Percentiles rank a stretch among this genome's conserved stretches.
phyloP scores from a whole-genome alignment of 2,888 invertebrate species.

The Lochmaea capreae region DNA sequence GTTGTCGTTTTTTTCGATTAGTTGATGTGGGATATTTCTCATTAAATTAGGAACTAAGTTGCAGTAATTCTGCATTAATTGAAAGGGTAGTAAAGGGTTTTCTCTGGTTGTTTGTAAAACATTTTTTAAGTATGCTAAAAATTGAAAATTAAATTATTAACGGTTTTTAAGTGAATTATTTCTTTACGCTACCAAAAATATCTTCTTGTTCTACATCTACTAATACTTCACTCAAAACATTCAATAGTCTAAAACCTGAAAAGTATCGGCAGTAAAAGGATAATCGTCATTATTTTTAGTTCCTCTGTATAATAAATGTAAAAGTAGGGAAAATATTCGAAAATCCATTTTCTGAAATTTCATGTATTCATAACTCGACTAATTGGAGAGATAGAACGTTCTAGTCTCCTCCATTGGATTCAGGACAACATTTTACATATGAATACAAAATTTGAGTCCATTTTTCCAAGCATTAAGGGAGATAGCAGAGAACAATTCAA shows the following conservation, averaged over 20 bases:
- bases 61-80: conserved; percentile 45
- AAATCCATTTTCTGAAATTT: no score
- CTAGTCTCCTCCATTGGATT: no score
- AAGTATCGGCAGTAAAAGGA: no score
- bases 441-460: no score
- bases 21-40: conserved; percentile 9
- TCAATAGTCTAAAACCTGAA: neutral
- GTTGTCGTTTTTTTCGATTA: conserved; percentile 37
- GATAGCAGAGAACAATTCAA: no score
- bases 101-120: conserved; percentile 40
- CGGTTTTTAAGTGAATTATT: neutral
- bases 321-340: no score
- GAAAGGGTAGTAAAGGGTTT: conserved; percentile 42
- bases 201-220: conserved; percentile 2
- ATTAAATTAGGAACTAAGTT: conserved; percentile 39
- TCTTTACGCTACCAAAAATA: neutral
- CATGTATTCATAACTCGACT: no score
- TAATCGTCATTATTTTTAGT: no score
- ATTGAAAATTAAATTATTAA: neutral
- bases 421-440: no score
- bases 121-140: conserved; percentile 24
- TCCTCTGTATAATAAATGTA: no score
- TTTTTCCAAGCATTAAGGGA: no score
- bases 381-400: no score
- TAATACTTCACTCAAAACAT: conserved; percentile 7